Evolutionary conservation across 2,113 vertebrate species (phyloP), one percentile per base, ranked within the genome.

Genomic region (Urocolius indicus): DNA sequence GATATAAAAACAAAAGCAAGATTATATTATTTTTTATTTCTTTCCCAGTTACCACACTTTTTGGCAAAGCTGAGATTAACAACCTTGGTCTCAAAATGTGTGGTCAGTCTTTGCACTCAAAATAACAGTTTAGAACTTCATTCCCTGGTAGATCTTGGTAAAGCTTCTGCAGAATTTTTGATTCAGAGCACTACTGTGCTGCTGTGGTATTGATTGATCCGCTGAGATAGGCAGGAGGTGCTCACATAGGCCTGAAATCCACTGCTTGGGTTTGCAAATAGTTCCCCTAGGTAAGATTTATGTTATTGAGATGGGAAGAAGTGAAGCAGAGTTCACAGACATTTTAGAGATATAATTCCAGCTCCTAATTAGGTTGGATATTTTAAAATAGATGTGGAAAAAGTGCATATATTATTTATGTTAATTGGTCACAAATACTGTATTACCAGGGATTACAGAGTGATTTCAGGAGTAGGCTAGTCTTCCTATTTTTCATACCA

Each of bases 191-290:
- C 77, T 89, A 72, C 61, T 6, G 0, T 5, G 5, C 79, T 86
- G 69, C 73, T 89, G 66, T n/a, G 63, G 17, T 94, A 83, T 84
- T 69, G 85, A 96, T 68, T 93, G 93, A 95, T 93, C 74, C 43
- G 26, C 80, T 63, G 46, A 81, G 59, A 84, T 45, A 36, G 49
- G 63, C 66, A 61, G 63, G 22, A 80, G 48, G 27, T 63, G 61
- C 57, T 89, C 73, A 55, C 15, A 61, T 14, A 80, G 79, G 54
- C 43, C 87, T 85, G 84, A 92, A 92, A 62, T 85, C 77, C 65
- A 59, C 84, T 87, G 48, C 52, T 61, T 65, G 61, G 43, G 48
- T 68, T 69, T 92, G 88, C 68, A 96, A 97, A 92, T 57, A 36
- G 59, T n/a, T 85, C 63, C 41, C 71, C 38, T 21, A 76, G 81